These are phyloP conservation scores for Drosophila rellima DNA, from an alignment of 2,888 invertebrate species.

Conservation along the genomic window DNA sequence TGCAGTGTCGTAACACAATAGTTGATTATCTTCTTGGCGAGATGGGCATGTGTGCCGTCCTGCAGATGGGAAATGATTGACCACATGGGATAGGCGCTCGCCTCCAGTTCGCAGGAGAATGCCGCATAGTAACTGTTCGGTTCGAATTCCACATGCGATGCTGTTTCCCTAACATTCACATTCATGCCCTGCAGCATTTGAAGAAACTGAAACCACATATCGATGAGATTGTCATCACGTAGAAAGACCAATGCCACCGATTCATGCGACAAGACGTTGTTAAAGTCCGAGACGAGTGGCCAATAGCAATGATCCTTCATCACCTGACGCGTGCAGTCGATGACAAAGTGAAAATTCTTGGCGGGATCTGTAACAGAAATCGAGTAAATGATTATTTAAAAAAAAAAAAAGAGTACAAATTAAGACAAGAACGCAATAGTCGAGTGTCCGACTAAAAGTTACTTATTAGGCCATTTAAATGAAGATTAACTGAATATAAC, in stretches of 20 bases:
- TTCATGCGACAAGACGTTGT: constrained; percentile 97
- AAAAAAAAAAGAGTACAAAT: neutral
- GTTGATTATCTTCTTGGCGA: constrained; percentile 91
- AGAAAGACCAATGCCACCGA: constrained; percentile 96
- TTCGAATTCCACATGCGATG: constrained; percentile 97
- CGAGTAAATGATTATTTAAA: neutral
- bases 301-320: constrained; percentile 99
- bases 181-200: constrained; percentile 99
- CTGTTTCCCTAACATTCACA: constrained; percentile 95
- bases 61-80: constrained; percentile 95
- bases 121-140: constrained; percentile 99
- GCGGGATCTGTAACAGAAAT: constrained; percentile 87
- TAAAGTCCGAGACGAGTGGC: constrained; percentile 98
- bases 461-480: neutral
- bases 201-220: constrained; percentile 98
- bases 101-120: constrained; percentile 98
- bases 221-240: constrained; percentile 94
- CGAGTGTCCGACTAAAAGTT: neutral
- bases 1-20: constrained; percentile 92
- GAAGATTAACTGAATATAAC: neutral
- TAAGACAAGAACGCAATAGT: neutral
- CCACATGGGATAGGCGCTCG: constrained; percentile 99
- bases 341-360: constrained; percentile 95
- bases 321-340: constrained; percentile 95
- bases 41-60: constrained; percentile 90